Evolutionary conservation across 2,888 invertebrate species (phyloP), one percentile per base, ranked within the genome.

Genomic region (Chrysolina oricalcia): DNA sequence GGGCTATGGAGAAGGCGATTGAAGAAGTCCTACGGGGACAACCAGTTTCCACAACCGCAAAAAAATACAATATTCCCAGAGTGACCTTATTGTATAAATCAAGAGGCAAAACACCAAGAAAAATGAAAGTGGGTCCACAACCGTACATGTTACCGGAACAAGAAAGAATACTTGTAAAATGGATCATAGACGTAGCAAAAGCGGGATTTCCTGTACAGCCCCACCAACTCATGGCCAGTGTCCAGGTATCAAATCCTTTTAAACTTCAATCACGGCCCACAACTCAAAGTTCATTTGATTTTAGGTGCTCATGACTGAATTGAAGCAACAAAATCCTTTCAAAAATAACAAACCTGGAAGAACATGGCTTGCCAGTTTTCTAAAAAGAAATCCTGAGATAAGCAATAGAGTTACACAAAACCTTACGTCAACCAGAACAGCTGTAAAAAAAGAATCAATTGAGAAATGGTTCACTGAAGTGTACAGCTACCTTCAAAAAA

Each of bases 131-230:
- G 70, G 70, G 70, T 27, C 59, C 70, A 11, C 70, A 70, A 40
- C 62, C 62, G 21, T 21, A 70, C 41, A 2, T 70, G 41, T 15
- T 19, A 27, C 59, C 23, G 21, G 43, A 70, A 68, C 73, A 67
- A 75, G 71, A 74, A 74, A 76, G 69, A 74, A 50, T 67, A 59
- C 41, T 63, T 73, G 23, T 63, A 41, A 48, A 13, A n/a, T 23
- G 17, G n/a, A 67, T 73, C 21, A 50, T 73, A 66, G 62, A 70
- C 17, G 62, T 43, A 70, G 19, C 59, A 15, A 69, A 43, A 43
- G 43, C 15, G 43, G 43, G 15, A 43, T 43, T 43, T 43, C 43
- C 43, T 8, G 35, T 21, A 23, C 35, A n/a, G 69, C 67, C 46
- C 48, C 67, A 67, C 48, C 67, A 67, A 27, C 67, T 67, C 21